Base-by-base conservation (phyloP, 35 echinoderm and acorn worm genomes). In the Diadema setosum region DNA sequence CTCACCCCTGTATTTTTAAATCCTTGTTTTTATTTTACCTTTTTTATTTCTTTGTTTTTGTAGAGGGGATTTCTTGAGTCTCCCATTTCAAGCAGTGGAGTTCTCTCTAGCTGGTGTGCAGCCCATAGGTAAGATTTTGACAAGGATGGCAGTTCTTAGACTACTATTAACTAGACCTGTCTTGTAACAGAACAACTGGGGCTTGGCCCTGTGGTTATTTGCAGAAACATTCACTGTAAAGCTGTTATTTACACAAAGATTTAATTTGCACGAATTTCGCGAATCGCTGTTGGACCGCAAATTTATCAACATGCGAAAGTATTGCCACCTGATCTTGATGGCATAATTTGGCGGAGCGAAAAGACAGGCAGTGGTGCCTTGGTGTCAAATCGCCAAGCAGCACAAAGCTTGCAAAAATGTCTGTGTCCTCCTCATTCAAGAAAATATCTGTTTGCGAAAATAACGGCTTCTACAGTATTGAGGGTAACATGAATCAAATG, bases 1-100 rank as follows among this genome's bases (percentile, higher is more conserved):
- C 15, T 17, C 18, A 15, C 4, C 8, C 11, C 18, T 15, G 31
- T 87, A 46, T 87, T 41, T 18, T 26, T 5, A 30, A 18, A 25
- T 81, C 11, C 18, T 0, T 42, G 30, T 11, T 21, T 73, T 37
- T 42, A 14, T 52, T 5, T 18, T 85, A 55, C 34, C 69, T 24
- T 33, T 52, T 35, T 61, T 46, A 75, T 20, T 60, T 29, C 44
- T 90, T 84, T 34, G 34, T 55, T 3, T 75, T 81, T 41, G 0
- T 85, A 99, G 96, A 59, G 82, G 83, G 45, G 96, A 99, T 92
- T 99, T 92, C 37, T 75, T 99, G 5, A 78, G 86, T 82, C 83
- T 99, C 50, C 96, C 93, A 42, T 92, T 92, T 65, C 96, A 99
- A 92, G 96, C 96, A 23, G 81, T 94, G 20, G 96, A 99, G 49